phyloP scores from a whole-genome alignment of 2,888 invertebrate species.

The Cancer borealis region DNA sequence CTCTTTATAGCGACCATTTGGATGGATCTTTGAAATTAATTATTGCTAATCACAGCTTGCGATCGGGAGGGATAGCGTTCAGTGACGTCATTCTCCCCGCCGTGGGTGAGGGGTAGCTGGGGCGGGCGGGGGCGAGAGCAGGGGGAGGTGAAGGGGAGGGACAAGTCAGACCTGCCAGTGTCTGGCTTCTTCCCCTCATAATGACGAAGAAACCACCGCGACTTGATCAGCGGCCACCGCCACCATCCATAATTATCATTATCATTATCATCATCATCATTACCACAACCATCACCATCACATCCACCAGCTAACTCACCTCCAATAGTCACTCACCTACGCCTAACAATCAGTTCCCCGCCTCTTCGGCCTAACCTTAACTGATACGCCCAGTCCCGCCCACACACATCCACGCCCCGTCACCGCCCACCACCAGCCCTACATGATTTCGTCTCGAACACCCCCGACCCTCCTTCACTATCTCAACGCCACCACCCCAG shows the following conservation, averaged over 20 bases:
- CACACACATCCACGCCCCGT: slow-evolving; percentile 17
- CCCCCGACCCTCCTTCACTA: background rate
- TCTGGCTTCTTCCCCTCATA: background rate
- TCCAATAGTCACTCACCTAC: background rate
- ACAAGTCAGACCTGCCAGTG: background rate
- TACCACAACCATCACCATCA: background rate
- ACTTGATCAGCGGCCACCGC: background rate
- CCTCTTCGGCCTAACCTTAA: background rate
- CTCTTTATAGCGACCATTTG: slow-evolving; percentile 42
- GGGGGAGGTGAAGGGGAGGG: background rate
- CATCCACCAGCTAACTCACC: background rate
- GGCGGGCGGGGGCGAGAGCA: background rate
- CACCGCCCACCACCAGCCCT: background rate
- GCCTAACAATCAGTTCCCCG: background rate
- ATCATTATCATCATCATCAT: background rate
- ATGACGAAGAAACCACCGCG: slow-evolving; percentile 11
- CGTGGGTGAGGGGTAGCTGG: background rate
- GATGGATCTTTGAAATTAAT: slow-evolving; percentile 12
- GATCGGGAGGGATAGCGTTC: background rate
- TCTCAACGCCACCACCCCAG: background rate
- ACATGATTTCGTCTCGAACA: background rate
- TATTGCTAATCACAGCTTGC: background rate
- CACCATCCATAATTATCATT: slow-evolving; percentile 23
- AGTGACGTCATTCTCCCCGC: background rate
- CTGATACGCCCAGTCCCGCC: background rate